Base-by-base conservation (phyloP, 2,113 vertebrate species). In the Anser cygnoides region DNA sequence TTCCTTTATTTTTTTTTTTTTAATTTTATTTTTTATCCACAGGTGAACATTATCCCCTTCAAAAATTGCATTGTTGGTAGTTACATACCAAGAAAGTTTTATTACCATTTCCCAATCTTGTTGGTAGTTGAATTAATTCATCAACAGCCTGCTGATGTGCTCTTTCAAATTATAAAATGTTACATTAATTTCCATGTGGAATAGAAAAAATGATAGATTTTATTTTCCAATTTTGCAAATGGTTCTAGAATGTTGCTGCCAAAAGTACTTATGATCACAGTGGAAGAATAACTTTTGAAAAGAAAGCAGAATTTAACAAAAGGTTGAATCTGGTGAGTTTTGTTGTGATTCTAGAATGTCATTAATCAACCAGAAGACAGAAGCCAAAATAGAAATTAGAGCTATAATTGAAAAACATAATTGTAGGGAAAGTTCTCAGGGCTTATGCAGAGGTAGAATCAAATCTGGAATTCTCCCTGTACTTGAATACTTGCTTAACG, bases 91-190 rank as follows among this genome's bases (percentile, higher is more conserved):
- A 94, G 82, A 49, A 92, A 82, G 57, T 96, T 97, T 95, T 93
- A 93, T 92, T 92, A 77, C 55, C 91, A 16, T 96, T 73, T 97
- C 41, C 63, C n/a, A 78, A 81, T 79, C 92, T 92, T 74, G 72
- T 84, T 93, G 84, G 58, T 74, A 97, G 87, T 61, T 86, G 91
- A 91, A 87, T 73, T 58, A 95, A 97, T 96, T 94, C 29, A 96
- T 97, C 89, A 96, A 78, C 29, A 59, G 21, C 15, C 25, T 74
- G 50, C 66, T 96, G 91, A 62, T 57, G 77, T 0, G 8, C 49
- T 94, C 92, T 94, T 92, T 96, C 71, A 96, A 93, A 96, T 95
- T 96, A 91, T 95, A 90, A 52, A 95, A 82, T 93, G 87, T 93
- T 96, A 89, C 87, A 95, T 66, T 93, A 52, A 89, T 97, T 97